phyloP scores from a whole-genome alignment of 2,113 vertebrate genomes.

The Pelecanoides urinatrix region DNA sequence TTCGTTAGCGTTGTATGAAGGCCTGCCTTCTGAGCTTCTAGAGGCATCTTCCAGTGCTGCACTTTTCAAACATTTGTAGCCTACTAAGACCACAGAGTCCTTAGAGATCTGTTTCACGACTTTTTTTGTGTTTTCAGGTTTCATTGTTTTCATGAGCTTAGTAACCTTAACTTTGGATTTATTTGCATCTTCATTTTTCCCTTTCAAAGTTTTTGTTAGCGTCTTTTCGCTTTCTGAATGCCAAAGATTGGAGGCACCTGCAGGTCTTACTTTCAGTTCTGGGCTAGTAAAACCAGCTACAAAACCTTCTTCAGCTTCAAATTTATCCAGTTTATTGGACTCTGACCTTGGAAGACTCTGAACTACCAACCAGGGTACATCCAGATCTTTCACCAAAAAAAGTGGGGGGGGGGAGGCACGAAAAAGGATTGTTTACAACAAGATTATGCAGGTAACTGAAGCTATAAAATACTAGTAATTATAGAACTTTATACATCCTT shows the following conservation, averaged over 20 bases:
- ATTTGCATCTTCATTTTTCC: conserved; percentile 79
- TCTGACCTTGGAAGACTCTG: conserved; percentile 81
- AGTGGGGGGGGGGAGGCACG: not conserved
- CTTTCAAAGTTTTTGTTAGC: conserved; percentile 75
- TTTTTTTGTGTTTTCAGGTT: conserved; percentile 92
- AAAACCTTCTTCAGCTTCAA: conserved; percentile 82
- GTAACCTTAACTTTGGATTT: conserved; percentile 94
- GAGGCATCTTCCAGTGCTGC: conserved; percentile 75
- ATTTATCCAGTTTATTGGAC: conserved; percentile 84
- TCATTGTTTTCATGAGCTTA: conserved; percentile 93
- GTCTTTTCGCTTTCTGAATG: conserved; percentile 83
- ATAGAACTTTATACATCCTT: conserved; percentile 5
- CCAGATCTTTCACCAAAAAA: conserved; percentile 82
- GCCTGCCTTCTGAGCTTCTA: conserved; percentile 81
- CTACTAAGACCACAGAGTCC: conserved; percentile 94
- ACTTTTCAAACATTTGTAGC: conserved; percentile 93
- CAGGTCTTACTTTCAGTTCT: conserved; percentile 76
- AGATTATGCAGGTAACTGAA: conserved; percentile 23
- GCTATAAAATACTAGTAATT: not conserved
- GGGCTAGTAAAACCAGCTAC: conserved; percentile 78
- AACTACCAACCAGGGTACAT: conserved; percentile 91
- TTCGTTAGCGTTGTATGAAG: conserved; percentile 73
- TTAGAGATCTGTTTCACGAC: conserved; percentile 91
- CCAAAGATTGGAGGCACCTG: conserved; percentile 75
- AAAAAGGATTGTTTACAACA: conserved; percentile 64